These are phyloP conservation scores for Catharus bicknelli DNA, from an alignment of 2,113 vertebrate genomes.

Conservation along the genomic window DNA sequence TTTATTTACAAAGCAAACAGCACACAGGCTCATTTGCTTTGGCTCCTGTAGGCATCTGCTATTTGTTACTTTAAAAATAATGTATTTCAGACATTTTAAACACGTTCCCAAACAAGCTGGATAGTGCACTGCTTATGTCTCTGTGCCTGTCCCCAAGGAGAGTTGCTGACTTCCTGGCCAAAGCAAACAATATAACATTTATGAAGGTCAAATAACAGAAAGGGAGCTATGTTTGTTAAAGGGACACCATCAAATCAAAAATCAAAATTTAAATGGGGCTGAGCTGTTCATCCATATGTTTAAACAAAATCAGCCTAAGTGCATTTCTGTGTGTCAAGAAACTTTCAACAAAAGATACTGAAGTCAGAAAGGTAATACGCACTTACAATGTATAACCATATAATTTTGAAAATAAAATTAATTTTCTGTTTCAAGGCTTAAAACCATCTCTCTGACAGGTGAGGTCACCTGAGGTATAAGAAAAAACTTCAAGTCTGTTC, in stretches of 20 bases:
- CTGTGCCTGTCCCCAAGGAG: slow-evolving; percentile 35
- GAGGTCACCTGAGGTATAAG: background rate
- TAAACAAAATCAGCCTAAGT: background rate
- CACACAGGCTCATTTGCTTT: background rate
- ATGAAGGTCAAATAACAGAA: slow-evolving; percentile 33
- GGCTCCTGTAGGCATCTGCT: slow-evolving; percentile 20
- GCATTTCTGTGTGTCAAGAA: background rate
- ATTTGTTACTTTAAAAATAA: slow-evolving; percentile 31
- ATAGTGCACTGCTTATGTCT: slow-evolving; percentile 19
- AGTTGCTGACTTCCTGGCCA: slow-evolving; percentile 29
- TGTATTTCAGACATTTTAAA: slow-evolving; percentile 47
- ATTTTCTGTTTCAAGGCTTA: background rate
- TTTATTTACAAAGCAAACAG: slow-evolving; percentile 51
- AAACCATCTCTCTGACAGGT: background rate
- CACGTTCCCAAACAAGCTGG: slow-evolving; percentile 4
- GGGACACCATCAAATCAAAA: background rate
- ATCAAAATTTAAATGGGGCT: background rate
- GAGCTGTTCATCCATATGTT: background rate
- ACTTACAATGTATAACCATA: background rate
- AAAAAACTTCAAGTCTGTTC: background rate
- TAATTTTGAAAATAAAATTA: background rate
- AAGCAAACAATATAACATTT: slow-evolving; percentile 56
- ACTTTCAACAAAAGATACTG: background rate
- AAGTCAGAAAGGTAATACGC: background rate
- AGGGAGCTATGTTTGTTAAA: slow-evolving; percentile 20